These are phyloP conservation scores for Malaclemys terrapin DNA, from an alignment of 2,113 vertebrate genomes.

Conservation along the genomic window DNA sequence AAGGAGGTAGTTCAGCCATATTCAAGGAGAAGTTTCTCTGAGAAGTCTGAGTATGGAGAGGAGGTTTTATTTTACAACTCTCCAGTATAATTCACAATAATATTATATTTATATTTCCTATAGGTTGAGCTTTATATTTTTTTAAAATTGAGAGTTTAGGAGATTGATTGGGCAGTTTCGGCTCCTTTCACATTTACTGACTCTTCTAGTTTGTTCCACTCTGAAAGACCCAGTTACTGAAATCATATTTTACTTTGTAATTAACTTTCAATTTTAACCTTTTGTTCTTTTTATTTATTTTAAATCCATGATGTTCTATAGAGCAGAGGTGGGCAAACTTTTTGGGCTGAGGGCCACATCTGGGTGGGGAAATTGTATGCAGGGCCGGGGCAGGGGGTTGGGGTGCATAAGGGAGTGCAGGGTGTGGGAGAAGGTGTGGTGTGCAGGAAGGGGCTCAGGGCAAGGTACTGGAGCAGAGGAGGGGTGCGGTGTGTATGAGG, in stretches of 20 bases:
- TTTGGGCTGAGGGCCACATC: no score
- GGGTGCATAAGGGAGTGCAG: no score
- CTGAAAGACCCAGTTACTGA: background rate
- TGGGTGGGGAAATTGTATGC: no score
- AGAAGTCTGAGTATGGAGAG: background rate
- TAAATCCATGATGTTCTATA: background rate
- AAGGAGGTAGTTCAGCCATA: background rate
- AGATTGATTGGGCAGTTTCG: background rate
- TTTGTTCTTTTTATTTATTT: background rate
- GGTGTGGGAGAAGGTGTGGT: no score
- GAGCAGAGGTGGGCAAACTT: background rate
- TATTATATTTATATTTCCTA: background rate
- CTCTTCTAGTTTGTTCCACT: background rate
- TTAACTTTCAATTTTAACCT: background rate
- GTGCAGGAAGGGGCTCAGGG: no score
- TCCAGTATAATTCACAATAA: background rate
- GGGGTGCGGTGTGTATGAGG: no score
- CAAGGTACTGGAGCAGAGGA: no score
- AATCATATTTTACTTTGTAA: background rate
- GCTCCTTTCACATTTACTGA: background rate
- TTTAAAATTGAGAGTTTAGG: background rate
- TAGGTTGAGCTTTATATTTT: background rate
- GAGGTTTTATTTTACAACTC: background rate
- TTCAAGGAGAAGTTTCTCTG: background rate
- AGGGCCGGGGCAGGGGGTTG: no score